Base-by-base conservation (phyloP, 2,797 vertebrate species). In the Coregonus suidteri region DNA sequence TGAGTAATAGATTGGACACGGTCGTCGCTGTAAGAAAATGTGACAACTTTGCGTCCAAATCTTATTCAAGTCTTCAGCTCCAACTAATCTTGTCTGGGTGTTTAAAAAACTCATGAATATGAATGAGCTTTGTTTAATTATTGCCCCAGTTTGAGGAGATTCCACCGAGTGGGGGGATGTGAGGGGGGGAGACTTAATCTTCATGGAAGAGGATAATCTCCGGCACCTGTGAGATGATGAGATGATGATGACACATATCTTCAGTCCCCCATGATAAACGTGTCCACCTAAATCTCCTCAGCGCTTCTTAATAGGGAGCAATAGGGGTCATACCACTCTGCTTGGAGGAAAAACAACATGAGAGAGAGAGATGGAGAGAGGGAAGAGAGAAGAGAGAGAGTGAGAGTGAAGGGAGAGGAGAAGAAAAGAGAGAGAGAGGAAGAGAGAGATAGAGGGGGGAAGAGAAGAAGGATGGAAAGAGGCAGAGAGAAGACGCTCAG, bases 1-100 rank as follows among this genome's bases (percentile, higher is more conserved):
- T 76, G 82, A 90, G 81, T 88, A 89, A 89, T 82, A 81, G 83
- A 86, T 89, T 82, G 83, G 75, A 83, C 84, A 84, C 76, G 11
- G 41, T 47, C 71, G 86, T 83, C 78, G 74, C 79, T 79, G 75
- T 75, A 73, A 70, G 56, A 59, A 37, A 13, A 25, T 70, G 83
- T 86, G 85, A 88, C 84, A 81, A 71, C 79, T 78, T 77, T 66
- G n/a, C 3, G 18, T 76, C 54, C 67, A 73, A 76, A 83, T 72
- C 30, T 81, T 59, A 7, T 6, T 25, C 59, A 77, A 76, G 71
- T 34, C 74, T 76, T 76, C 64, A 74, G 70, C 78, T 79, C 41
- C 53, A 13, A 73, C 72, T 71, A 73, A 75, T 70, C 73, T 54
- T 77, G 74, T 69, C 51, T 74, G 72, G 76, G 59, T 79, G 59